Evolutionary conservation across 2,113 vertebrate genomes (phyloP).

Genomic region (Nibea coibor): DNA sequence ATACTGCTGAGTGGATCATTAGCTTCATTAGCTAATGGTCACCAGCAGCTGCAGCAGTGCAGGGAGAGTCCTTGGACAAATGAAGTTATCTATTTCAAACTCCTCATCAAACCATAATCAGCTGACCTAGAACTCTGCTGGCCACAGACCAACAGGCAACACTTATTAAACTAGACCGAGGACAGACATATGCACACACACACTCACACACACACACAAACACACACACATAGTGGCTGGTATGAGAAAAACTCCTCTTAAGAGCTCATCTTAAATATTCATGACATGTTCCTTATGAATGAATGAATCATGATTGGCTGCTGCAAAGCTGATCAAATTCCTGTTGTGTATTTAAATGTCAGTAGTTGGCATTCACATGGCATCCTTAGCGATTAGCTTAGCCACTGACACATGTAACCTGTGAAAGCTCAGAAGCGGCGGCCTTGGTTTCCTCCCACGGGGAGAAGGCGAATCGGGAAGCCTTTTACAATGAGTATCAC

Average conservation of each 20-base stretch:
- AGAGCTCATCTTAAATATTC: conserved; percentile 28
- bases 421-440: neutral
- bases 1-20: conserved; percentile 72
- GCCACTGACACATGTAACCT: conserved; percentile 11
- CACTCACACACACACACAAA: neutral
- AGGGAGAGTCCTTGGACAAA: conserved; percentile 29
- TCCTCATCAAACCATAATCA: conserved; percentile 62
- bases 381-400: conserved; percentile 2
- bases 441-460: conserved; percentile 14
- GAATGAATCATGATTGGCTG: conserved; percentile 23
- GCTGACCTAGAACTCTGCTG: conserved; percentile 40
- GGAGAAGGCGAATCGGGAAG: conserved; percentile 4
- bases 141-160: conserved; percentile 26
- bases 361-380: conserved; percentile 5
- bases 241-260: conserved; percentile 1
- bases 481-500: conserved; percentile 29
- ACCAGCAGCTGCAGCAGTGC: conserved; percentile 49
- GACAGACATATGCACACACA: neutral
- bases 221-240: conserved; percentile 2
- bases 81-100: conserved; percentile 55
- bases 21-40: conserved; percentile 82
- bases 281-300: conserved; percentile 36
- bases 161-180: conserved; percentile 26
- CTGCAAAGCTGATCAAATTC: conserved; percentile 42
- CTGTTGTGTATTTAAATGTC: conserved; percentile 26